Evolutionary conservation across 1,140 invertebrate genomes (phyloP), one percentile per base, ranked within the genome.

Genomic region (Drosophila subobscura): DNA sequence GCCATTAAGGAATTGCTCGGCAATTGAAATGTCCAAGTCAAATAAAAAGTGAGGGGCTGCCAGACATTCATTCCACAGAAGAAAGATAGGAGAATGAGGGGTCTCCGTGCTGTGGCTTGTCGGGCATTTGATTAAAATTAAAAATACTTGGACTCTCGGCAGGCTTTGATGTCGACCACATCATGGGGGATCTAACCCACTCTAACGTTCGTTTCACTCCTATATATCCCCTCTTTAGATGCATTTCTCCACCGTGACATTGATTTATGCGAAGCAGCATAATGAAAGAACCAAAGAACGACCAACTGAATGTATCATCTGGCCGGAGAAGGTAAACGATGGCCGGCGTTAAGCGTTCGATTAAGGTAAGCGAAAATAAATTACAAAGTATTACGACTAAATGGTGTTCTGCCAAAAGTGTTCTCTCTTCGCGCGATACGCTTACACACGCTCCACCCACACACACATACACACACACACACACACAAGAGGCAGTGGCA

Each of bases 361-460:
- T 89, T 73, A 79, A 89, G 84, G 72, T 83, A 68, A 84, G 64
- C 78, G 77, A 88, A 90, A 81, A 90, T 85, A 90, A 90, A 90
- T 90, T 81, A 85, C 79, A 88, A 55, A 56, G 80, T 80, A 90
- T 88, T 85, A 81, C 63, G 61, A 50, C 56, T 64, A 76, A 81
- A 78, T 61, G 78, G 51, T 37, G 33, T 37, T 37, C 58, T 46
- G 45, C 76, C 58, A 75, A 84, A 77, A 74, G 59, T 77, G 72
- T 65, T 59, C 40, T 33, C 29, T 0, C 27, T 53, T 53, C 40
- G 42, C 29, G 46, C 50, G 56, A 57, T 61, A 60, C 54, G 63
- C 64, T 59, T 70, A 72, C 47, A 54, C 68, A 1, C 16, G 16
- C 16, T 20, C 16, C 16, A 20, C 16, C 7, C 47, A 53, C 29